Evolutionary conservation across 2,888 invertebrate genomes (phyloP), one percentile per base, ranked within the genome.

Genomic region (Xylota sylvarum): DNA sequence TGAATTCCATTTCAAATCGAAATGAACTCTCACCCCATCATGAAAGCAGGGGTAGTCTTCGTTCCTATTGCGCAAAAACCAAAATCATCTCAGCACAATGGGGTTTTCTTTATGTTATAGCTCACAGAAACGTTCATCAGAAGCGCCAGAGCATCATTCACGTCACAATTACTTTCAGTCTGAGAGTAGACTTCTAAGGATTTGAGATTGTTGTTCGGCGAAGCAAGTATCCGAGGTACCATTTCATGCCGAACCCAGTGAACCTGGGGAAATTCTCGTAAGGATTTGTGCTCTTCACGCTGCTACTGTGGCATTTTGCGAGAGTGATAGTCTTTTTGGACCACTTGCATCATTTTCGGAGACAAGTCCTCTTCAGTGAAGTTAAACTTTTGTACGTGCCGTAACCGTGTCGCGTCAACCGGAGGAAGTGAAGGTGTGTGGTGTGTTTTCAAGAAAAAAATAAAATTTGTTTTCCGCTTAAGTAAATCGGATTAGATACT

Each of bases 351-450:
- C 65, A 50, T 32, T 46, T 65, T 52, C 40, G n/a, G 55, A 67
- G 55, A 56, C 56, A 43, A 86, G 79, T 79, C 77, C 72, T 72
- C 72, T 77, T 86, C 82, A 86, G 86, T 82, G 46, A 73, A 77
- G 77, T 67, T 62, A 60, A 73, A 77, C 67, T 55, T 60, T 82
- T 73, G 82, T 65, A 67, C 86, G 86, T 77, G 77, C 72, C 82
- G 72, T 64, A 58, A 77, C 62, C 58, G 73, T 77, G 72, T 77
- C 72, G 77, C 62, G 76, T 62, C 76, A 77, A 65, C 55, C 82
- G 77, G 67, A 62, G 58, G 65, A 58, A 86, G 73, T 81, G 48
- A 86, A 82, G 77, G 81, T 81, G 85, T 81, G 85, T 72, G 58
- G 85, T 72, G 58, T 23, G 27, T 5, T 30, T 7, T 32, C 2